Evolutionary conservation across 2,113 vertebrate species (phyloP).

Genomic region (Alectura lathami): DNA sequence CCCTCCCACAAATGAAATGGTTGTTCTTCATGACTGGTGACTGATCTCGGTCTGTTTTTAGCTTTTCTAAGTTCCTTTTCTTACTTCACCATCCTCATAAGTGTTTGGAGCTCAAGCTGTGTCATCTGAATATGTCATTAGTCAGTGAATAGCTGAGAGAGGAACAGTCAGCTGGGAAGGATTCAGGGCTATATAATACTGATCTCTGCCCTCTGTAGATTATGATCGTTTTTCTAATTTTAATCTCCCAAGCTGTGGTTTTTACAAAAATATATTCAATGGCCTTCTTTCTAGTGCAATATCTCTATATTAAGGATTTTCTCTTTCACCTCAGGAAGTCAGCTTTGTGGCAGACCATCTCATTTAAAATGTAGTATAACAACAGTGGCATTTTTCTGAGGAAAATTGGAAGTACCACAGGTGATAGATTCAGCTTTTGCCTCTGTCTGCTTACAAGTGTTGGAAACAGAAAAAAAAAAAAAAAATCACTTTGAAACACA

Average conservation of each 20-base stretch:
- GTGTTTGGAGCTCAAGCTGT: constrained; percentile 68
- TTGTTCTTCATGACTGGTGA: neutral
- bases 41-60: constrained; percentile 24
- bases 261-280: constrained; percentile 61
- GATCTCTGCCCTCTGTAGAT: constrained; percentile 62
- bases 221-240: constrained; percentile 67
- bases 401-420: constrained; percentile 39
- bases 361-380: constrained; percentile 23
- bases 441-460: constrained; percentile 6
- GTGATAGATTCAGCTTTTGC: constrained; percentile 31
- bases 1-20: neutral
- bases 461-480: constrained; percentile 13
- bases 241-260: constrained; percentile 61
- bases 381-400: constrained; percentile 39
- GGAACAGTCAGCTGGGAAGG: constrained; percentile 60
- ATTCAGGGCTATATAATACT: constrained; percentile 54
- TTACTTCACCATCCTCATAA: constrained; percentile 46
- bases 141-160: constrained; percentile 56
- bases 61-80: constrained; percentile 50
- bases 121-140: constrained; percentile 73
- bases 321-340: constrained; percentile 53
- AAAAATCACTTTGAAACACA: constrained; percentile 28
- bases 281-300: constrained; percentile 36
- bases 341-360: constrained; percentile 44
- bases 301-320: constrained; percentile 61